Percentiles rank a stretch among this genome's conserved stretches.
Evolutionary conservation across 1,140 invertebrate species (phyloP).

Genomic region (Bactericera cockerelli): DNA sequence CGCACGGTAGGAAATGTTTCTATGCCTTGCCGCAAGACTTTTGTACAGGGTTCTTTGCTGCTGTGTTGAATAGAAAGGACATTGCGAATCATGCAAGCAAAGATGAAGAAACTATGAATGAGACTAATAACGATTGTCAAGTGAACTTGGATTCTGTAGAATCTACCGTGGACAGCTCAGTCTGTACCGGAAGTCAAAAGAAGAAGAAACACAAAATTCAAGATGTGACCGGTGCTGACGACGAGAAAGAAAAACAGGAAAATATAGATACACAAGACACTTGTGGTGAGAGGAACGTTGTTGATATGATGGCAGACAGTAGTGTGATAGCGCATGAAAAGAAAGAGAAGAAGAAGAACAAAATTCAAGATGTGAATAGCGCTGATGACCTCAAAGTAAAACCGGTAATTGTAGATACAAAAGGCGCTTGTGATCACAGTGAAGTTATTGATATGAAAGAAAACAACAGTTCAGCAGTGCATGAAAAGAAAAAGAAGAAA

Average conservation of each 20-base stretch:
- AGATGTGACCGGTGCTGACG: too few species aligned
- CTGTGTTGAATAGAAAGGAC: constrained; percentile 54
- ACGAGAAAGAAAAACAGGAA: too few species aligned
- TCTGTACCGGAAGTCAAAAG: background rate
- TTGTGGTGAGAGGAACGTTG: too few species aligned
- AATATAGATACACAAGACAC: too few species aligned
- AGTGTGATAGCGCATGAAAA: too few species aligned
- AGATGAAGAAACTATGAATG: too few species aligned
- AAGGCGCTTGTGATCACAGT: background rate
- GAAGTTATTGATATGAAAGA: background rate
- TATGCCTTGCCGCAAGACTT: constrained; percentile 57
- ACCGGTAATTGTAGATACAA: background rate
- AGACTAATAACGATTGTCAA: background rate
- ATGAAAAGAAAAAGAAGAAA: background rate
- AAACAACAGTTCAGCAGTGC: too few species aligned
- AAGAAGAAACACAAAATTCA: too few species aligned
- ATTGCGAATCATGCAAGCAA: background rate
- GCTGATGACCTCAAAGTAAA: background rate
- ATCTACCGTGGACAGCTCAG: background rate
- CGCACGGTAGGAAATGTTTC: constrained; percentile 52
- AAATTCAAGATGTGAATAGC: background rate
- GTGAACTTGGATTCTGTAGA: background rate
- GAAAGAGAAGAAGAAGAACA: background rate
- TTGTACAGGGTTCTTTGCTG: constrained; percentile 85
- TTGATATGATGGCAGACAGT: too few species aligned